Evolutionary conservation across 2,113 vertebrate species (phyloP).

Genomic region (Chaetodon auriga): DNA sequence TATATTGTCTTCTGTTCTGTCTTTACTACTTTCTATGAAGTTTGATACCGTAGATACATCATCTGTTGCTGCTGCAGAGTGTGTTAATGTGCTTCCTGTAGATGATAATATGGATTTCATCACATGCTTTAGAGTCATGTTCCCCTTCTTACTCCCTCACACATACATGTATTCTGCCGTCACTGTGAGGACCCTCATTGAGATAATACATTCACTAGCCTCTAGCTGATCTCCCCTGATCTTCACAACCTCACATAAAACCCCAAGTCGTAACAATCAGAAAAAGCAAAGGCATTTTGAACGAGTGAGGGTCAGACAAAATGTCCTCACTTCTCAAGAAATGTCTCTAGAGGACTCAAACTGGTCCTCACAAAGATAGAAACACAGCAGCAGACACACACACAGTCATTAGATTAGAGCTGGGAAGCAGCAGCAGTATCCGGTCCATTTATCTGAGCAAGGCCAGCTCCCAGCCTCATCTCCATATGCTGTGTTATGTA

Average conservation of each 20-base stretch:
- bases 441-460: conserved; percentile 40
- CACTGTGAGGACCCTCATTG: neutral
- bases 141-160: neutral
- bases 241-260: neutral
- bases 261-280: neutral
- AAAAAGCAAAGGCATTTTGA: neutral
- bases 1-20: neutral
- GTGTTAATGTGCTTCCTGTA: neutral
- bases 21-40: neutral
- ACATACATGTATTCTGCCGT: neutral
- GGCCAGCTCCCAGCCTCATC: conserved; percentile 28
- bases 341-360: neutral
- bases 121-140: neutral
- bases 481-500: conserved; percentile 27
- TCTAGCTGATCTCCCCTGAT: neutral
- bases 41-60: neutral
- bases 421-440: conserved; percentile 35
- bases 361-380: neutral
- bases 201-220: neutral
- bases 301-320: neutral
- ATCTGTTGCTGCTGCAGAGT: neutral
- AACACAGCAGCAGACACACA: neutral
- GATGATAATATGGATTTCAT: neutral
- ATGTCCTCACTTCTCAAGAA: neutral
- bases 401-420: conserved; percentile 34